These are phyloP conservation scores for Platichthys stellatus DNA, from an alignment of 2,113 vertebrate species.

Conservation along the genomic window DNA sequence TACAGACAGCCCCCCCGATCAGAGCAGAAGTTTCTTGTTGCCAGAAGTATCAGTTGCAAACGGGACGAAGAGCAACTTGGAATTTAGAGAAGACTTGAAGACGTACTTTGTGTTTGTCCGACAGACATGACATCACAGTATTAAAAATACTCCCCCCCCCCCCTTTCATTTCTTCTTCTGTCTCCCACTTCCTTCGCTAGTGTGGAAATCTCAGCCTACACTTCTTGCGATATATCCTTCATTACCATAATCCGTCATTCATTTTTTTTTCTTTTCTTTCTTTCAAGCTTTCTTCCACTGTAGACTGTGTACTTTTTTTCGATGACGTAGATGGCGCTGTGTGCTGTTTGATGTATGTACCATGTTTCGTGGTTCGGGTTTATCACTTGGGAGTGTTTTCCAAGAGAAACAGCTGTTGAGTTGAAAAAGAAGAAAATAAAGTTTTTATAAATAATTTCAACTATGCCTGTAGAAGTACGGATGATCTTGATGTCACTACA, in stretches of 20 bases:
- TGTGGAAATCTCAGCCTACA: conserved; percentile 47
- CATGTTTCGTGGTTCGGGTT: conserved; percentile 76
- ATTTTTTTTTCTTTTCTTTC: conserved; percentile 12
- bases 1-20: neutral
- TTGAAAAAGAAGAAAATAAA: conserved; percentile 75
- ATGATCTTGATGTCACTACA: conserved; percentile 36
- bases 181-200: conserved; percentile 10
- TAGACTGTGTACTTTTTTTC: conserved; percentile 61
- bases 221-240: conserved; percentile 52
- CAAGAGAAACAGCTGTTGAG: conserved; percentile 65
- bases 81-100: conserved; percentile 37
- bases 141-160: conserved; percentile 35
- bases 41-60: conserved; percentile 38
- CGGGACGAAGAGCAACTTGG: conserved; percentile 32
- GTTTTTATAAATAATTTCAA: conserved; percentile 81
- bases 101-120: conserved; percentile 49
- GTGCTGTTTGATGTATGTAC: conserved; percentile 73
- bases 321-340: conserved; percentile 69
- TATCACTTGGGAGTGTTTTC: conserved; percentile 67
- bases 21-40: conserved; percentile 16
- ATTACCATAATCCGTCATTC: conserved; percentile 24
- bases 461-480: conserved; percentile 24
- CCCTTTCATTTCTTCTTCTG: conserved; percentile 33
- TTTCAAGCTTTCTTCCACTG: conserved; percentile 54
- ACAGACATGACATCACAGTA: conserved; percentile 41